These are phyloP conservation scores for Platyrinchus mystaceus DNA, from an alignment of 2,797 vertebrate genomes.

Conservation along the genomic window DNA sequence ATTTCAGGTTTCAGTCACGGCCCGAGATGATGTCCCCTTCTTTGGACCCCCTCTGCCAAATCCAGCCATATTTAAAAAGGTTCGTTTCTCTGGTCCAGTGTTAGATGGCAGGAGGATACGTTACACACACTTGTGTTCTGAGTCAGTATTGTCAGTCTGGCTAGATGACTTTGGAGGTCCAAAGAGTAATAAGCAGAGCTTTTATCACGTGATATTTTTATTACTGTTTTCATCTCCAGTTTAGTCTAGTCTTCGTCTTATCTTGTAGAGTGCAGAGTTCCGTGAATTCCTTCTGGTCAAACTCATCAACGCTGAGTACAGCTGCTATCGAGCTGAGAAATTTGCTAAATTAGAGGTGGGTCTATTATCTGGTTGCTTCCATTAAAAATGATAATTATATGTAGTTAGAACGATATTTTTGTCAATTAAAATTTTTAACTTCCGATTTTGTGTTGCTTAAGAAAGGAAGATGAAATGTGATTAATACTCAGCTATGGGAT, in stretches of 20 bases:
- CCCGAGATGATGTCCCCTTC: slow-evolving; percentile 90
- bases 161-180: background rate
- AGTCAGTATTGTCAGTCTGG: background rate
- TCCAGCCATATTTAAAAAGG: slow-evolving; percentile 91
- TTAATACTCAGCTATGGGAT: background rate
- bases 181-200: background rate
- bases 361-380: background rate
- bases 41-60: slow-evolving; percentile 89
- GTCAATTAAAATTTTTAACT: background rate
- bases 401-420: background rate
- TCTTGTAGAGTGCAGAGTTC: slow-evolving; percentile 83
- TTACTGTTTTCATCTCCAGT: background rate
- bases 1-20: slow-evolving; percentile 89
- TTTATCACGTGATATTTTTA: background rate
- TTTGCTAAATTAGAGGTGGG: slow-evolving; percentile 92
- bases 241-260: background rate
- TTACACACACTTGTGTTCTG: background rate
- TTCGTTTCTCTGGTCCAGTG: slow-evolving; percentile 52
- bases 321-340: slow-evolving; percentile 92
- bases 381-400: background rate
- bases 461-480: background rate
- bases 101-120: background rate
- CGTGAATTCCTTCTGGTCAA: slow-evolving; percentile 90
- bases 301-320: slow-evolving; percentile 92
- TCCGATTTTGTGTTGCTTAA: background rate